A percentile compares a stretch with the other conserved stretches of the same genome.
Evolutionary conservation across 2,113 vertebrate species (phyloP).

Genomic region (Eulemur rufifrons): DNA sequence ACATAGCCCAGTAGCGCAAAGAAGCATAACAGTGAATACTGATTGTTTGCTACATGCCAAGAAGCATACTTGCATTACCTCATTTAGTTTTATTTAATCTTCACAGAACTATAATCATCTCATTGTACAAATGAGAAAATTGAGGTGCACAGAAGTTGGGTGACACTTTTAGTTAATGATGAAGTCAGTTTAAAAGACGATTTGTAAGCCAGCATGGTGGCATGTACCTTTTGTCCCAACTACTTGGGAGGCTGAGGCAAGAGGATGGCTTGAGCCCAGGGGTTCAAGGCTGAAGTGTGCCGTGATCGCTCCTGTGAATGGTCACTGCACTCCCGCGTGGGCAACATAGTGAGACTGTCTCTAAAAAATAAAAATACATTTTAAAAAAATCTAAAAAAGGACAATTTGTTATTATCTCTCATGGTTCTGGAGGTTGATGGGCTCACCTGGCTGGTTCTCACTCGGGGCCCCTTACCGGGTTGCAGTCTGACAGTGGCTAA

Average conservation of each 20-base stretch:
- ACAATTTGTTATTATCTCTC: background rate
- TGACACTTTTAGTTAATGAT: background rate
- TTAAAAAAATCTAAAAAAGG: background rate
- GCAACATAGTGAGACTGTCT: too few species aligned
- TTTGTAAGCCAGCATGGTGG: background rate
- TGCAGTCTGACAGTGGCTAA: background rate
- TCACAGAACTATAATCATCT: background rate
- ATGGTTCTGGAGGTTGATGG: background rate
- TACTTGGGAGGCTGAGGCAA: background rate
- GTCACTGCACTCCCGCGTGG: too few species aligned
- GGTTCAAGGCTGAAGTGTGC: background rate
- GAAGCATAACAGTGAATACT: background rate
- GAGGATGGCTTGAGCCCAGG: background rate
- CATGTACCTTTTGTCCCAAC: background rate
- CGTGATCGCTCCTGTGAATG: background rate
- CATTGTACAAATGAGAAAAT: background rate
- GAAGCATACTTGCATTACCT: background rate
- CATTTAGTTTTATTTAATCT: background rate
- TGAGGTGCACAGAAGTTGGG: background rate
- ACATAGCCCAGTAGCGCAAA: background rate
- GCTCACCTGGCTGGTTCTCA: background rate
- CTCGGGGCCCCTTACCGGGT: background rate
- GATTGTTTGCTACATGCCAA: background rate
- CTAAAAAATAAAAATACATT: background rate
- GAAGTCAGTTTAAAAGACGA: background rate